These are phyloP conservation scores for Cantharis rufa DNA, from an alignment of 2,888 invertebrate genomes.

Conservation along the genomic window DNA sequence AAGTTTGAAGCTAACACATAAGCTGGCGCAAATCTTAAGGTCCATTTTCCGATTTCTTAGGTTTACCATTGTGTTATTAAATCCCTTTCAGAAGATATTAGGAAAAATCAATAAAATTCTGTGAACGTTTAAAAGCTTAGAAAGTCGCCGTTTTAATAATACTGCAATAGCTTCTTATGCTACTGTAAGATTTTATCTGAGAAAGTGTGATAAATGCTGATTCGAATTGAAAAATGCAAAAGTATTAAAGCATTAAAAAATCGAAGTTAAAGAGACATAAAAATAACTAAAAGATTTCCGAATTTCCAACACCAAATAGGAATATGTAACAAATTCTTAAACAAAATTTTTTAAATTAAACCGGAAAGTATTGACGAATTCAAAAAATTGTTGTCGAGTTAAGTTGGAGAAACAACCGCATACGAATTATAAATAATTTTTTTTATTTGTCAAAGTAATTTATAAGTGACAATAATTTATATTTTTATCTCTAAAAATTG, in stretches of 20 bases:
- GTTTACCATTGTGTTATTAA: neutral
- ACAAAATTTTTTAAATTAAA: no score
- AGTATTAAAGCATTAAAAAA: neutral
- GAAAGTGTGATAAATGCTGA: neutral
- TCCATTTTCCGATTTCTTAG: neutral
- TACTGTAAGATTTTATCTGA: neutral
- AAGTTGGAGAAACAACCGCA: no score
- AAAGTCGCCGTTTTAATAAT: neutral
- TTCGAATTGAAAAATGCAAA: neutral
- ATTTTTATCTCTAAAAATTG: no score
- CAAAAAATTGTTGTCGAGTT: no score
- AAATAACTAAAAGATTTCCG: neutral
- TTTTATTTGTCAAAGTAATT: no score
- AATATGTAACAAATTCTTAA: no score
- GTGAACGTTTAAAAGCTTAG: neutral
- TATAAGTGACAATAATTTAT: no score
- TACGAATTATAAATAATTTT: no score
- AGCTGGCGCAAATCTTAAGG: neutral
- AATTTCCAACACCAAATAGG: neutral
- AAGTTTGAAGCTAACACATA: neutral
- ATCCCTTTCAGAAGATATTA: neutral
- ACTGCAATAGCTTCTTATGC: neutral
- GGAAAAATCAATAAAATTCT: neutral
- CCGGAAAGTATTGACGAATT: no score
- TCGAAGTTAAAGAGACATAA: neutral